Conservation (phyloP, 2,113 vertebrate genomes). For the Monopterus albus region DNA sequence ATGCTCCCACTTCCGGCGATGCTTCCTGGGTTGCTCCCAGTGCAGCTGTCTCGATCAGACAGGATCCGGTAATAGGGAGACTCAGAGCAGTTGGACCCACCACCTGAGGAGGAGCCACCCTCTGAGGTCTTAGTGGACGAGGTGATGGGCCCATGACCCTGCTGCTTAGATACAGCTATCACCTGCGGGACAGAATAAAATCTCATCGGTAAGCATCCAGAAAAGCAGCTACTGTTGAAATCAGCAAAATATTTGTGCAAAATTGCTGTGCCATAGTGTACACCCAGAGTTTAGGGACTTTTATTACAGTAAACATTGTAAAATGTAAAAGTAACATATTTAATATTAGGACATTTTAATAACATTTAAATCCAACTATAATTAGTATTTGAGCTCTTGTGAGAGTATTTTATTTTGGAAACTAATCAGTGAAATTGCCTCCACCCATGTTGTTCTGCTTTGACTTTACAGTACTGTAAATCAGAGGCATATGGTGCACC, state of each 20-base stretch:
- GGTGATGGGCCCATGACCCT: slow-evolving; percentile 71
- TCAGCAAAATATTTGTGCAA: neutral
- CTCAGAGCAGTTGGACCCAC: slow-evolving; percentile 90
- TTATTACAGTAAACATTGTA: neutral
- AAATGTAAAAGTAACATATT: slow-evolving; percentile 3
- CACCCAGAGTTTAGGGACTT: neutral
- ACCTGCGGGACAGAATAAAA: slow-evolving; percentile 74
- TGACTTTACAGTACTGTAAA: slow-evolving; percentile 38
- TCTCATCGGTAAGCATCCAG: slow-evolving; percentile 1
- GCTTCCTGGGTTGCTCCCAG: slow-evolving; percentile 80
- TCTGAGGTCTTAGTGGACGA: slow-evolving; percentile 85
- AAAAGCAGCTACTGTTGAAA: neutral
- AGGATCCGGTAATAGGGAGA: slow-evolving; percentile 93
- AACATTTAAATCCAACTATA: slow-evolving; percentile 5
- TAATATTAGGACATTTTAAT: slow-evolving; percentile 13
- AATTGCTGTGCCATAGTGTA: neutral
- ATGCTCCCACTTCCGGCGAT: slow-evolving; percentile 89
- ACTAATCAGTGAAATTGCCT: slow-evolving; percentile 48
- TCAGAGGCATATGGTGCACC: slow-evolving; percentile 6
- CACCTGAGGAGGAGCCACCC: slow-evolving; percentile 83
- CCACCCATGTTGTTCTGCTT: slow-evolving; percentile 13
- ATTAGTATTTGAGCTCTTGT: slow-evolving; percentile 23
- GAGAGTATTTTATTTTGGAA: slow-evolving; percentile 25
- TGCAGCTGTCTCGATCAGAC: slow-evolving; percentile 90
- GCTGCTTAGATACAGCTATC: slow-evolving; percentile 95